Conservation (phyloP, 1,140 invertebrate genomes). For the Panonychus citri region DNA sequence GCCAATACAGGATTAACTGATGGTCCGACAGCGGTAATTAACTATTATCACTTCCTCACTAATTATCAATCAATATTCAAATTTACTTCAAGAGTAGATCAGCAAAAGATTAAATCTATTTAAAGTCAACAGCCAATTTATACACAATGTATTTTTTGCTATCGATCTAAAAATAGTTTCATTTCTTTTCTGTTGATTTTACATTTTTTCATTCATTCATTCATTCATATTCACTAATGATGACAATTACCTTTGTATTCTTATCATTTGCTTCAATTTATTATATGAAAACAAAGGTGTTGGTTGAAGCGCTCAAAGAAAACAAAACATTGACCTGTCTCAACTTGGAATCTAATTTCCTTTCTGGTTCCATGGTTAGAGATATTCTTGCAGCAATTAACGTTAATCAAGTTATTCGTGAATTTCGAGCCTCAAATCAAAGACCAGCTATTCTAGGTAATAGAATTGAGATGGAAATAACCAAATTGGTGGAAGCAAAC, state of each 20-base stretch:
- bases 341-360: constrained; percentile 90
- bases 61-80: no score
- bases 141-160: no score
- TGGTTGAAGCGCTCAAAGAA: constrained; percentile 58
- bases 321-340: constrained; percentile 68
- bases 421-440: constrained; percentile 88
- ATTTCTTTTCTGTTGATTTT: no score
- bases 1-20: constrained; percentile 82
- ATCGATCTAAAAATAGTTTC: no score
- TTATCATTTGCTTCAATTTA: background rate
- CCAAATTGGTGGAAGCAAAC: constrained; percentile 74
- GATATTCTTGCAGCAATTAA: constrained; percentile 60
- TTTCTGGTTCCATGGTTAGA: constrained; percentile 46
- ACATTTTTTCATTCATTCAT: background rate
- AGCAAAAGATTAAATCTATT: no score
- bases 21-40: constrained; percentile 38
- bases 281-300: no score
- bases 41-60: no score
- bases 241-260: background rate
- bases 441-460: constrained; percentile 81
- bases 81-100: no score
- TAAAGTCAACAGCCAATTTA: no score
- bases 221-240: background rate
- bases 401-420: constrained; percentile 59
- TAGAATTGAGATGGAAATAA: constrained; percentile 95